Percentiles rank a stretch among this genome's conserved stretches.
phyloP scores from a whole-genome alignment of 1,140 invertebrate species.

The Chionoecetes opilio region DNA sequence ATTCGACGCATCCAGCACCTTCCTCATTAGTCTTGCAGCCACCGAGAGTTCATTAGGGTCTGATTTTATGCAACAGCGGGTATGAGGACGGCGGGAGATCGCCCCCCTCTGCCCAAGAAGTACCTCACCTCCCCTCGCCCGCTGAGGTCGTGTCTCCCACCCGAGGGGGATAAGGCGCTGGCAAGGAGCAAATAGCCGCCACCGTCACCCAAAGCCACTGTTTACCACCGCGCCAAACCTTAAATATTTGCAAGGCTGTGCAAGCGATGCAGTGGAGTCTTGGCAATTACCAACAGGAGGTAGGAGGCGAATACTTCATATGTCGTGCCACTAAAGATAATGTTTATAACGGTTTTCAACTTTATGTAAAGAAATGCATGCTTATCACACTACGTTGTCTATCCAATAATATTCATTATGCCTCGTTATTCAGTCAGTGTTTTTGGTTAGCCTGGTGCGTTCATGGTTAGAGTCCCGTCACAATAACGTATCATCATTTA shows the following conservation, averaged over 20 bases:
- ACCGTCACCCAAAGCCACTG: neutral
- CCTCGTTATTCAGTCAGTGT: constrained; percentile 28
- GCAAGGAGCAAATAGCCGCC: neutral
- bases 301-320: neutral
- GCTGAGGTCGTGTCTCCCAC: neutral
- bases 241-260: neutral
- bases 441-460: neutral
- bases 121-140: neutral
- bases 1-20: neutral
- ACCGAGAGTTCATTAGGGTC: neutral
- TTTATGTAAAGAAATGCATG: neutral
- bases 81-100: neutral
- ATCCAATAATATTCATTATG: constrained; percentile 5
- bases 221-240: neutral
- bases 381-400: neutral
- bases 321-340: neutral
- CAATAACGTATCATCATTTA: neutral
- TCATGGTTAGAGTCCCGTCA: neutral
- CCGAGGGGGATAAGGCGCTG: neutral
- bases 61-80: constrained; percentile 3
- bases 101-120: neutral
- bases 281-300: neutral
- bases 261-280: neutral
- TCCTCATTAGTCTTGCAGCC: neutral
- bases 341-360: neutral